Evolutionary conservation across 2,113 vertebrate species (phyloP), one percentile per base, ranked within the genome.

Genomic region (Grallaria varia): DNA sequence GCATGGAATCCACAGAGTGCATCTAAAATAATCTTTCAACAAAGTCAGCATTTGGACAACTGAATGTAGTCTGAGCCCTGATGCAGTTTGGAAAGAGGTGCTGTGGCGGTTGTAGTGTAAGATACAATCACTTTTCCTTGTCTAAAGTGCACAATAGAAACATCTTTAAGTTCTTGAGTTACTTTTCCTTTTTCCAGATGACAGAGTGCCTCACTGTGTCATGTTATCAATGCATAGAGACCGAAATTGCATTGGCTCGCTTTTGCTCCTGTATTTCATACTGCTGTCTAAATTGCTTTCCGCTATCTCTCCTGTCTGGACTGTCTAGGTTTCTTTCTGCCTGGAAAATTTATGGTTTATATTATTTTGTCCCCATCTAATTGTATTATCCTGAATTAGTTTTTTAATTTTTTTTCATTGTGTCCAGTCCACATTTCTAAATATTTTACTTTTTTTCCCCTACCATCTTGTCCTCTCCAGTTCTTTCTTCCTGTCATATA

Each of bases 201-300:
- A 94, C 27, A 30, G 58, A 83, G 33, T 87, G 55, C 30, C 87
- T 47, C 23, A 44, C 33, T 74, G 15, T 75, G 53, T 76, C 68
- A 68, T 77, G 55, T 53, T 81, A 86, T 71, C 84, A 82, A 68
- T 60, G 62, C 40, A 59, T 1, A 92, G 87, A 82, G 47, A 49
- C 42, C 35, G 17, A 95, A 92, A 93, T 89, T 91, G 39, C 69
- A 84, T 31, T 78, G 93, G 47, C 56, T 86, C 89, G 64, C 13
- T 96, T 95, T 89, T 91, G 39, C 69, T 84, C 76, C 33, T 1
- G 3, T 92, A 93, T 93, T 95, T 96, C 75, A 90, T 86, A 42
- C 50, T 67, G 44, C 55, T 88, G 83, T 81, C 69, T 95, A 84
- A 96, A 92, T 89, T 93, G 89, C 56, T 90, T 92, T 93, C 80